A percentile compares a stretch with the other conserved stretches of the same genome.
phyloP scores from a whole-genome alignment of 2,797 vertebrate species.

The Ctenochaetus hawaiiensis region DNA sequence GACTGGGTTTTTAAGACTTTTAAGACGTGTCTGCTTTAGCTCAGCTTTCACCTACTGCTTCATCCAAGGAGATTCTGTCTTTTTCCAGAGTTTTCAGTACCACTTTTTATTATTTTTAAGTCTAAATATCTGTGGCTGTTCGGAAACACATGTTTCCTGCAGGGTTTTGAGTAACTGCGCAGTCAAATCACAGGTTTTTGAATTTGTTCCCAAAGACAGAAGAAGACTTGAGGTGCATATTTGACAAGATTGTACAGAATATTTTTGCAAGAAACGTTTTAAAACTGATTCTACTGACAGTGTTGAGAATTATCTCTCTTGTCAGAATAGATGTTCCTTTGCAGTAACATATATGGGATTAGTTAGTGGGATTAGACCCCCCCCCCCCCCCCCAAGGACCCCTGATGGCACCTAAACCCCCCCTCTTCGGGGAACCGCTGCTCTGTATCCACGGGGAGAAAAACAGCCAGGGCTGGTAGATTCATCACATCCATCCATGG shows the following conservation, averaged over 20 bases:
- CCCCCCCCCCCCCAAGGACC: conserved; percentile 29
- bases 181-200: background rate
- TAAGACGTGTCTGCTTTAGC: background rate
- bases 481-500: conserved; percentile 73
- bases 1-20: background rate
- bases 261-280: background rate
- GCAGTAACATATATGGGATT: background rate
- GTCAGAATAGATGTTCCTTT: background rate
- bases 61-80: background rate
- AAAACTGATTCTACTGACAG: background rate
- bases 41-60: background rate
- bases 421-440: conserved; percentile 26
- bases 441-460: conserved; percentile 40
- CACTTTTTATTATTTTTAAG: background rate
- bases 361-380: conserved; percentile 18
- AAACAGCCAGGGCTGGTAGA: conserved; percentile 59
- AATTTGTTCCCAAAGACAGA: conserved; percentile 1
- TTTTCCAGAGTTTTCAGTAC: background rate
- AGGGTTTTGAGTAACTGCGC: background rate
- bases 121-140: conserved; percentile 2
- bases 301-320: background rate
- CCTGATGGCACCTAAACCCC: conserved; percentile 26
- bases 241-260: background rate
- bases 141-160: background rate
- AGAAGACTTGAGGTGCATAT: background rate